phyloP scores from a whole-genome alignment of 2,113 vertebrate genomes.

The Ciconia boyciana region DNA sequence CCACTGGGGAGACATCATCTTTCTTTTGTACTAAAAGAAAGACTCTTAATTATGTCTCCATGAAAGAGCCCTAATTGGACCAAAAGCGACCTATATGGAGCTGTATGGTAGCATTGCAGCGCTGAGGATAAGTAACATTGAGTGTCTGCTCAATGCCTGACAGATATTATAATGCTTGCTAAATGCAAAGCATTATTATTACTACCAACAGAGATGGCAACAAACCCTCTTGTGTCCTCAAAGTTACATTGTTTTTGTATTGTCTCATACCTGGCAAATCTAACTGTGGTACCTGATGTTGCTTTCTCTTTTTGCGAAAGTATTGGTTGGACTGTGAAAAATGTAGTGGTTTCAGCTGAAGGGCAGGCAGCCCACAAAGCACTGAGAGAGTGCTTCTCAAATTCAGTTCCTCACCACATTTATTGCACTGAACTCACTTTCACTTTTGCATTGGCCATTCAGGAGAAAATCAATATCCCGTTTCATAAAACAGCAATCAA shows the following conservation, averaged over 20 bases:
- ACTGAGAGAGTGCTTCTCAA: not conserved
- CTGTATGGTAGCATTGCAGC: not conserved
- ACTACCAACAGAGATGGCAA: not conserved
- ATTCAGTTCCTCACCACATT: constrained; percentile 17
- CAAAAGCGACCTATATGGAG: not conserved
- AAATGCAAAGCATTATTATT: not conserved
- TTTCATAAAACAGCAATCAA: not conserved
- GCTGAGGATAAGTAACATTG: not conserved
- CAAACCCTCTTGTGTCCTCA: not conserved
- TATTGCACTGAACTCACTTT: constrained; percentile 6
- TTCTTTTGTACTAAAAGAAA: not conserved
- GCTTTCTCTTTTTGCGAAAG: not conserved
- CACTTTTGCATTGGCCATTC: not conserved
- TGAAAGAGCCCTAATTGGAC: not conserved
- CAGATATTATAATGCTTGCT: not conserved
- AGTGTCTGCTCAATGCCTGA: not conserved
- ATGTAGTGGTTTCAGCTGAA: constrained; percentile 43
- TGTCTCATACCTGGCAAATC: constrained; percentile 38
- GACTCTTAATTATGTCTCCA: not conserved
- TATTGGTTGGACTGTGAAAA: not conserved
- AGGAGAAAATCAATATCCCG: not conserved
- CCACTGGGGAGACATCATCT: not conserved
- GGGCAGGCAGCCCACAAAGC: constrained; percentile 48
- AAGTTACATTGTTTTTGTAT: not conserved
- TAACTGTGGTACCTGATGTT: not conserved